Conservation (phyloP, 1,140 invertebrate genomes). For the Calycopis cecrops region DNA sequence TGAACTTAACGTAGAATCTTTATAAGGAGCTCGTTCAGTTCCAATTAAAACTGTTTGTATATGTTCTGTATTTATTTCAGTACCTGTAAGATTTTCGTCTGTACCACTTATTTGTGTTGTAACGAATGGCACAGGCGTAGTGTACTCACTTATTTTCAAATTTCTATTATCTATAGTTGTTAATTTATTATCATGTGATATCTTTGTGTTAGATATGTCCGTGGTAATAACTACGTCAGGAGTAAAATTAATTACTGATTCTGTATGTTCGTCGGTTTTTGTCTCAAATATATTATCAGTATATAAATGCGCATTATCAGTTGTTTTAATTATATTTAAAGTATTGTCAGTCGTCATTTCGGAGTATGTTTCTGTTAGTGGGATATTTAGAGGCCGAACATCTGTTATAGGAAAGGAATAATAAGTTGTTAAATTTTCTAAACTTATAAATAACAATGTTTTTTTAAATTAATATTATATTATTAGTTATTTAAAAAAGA, state of each 20-base stretch:
- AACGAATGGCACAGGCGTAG: background rate
- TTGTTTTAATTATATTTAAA: conserved; percentile 8
- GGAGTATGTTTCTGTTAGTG: conserved; percentile 65
- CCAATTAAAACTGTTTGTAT: conserved; percentile 15
- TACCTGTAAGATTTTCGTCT: background rate
- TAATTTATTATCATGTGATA: background rate
- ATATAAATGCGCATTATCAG: conserved; percentile 1
- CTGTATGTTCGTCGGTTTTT: background rate
- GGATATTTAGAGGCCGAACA: conserved; percentile 62
- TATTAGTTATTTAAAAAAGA: conserved; percentile 1
- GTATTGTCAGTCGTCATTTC: conserved; percentile 20
- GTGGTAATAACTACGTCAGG: background rate
- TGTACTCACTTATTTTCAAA: background rate
- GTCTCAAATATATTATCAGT: background rate
- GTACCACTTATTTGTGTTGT: background rate
- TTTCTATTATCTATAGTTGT: background rate
- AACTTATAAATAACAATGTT: background rate
- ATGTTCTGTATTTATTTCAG: conserved; percentile 15
- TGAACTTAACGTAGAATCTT: background rate
- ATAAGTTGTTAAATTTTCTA: conserved; percentile 20
- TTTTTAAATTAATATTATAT: conserved; percentile 4
- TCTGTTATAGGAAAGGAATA: conserved; percentile 68
- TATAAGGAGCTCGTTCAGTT: conserved; percentile 16
- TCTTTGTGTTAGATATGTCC: background rate
- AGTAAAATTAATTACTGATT: background rate